Conservation (phyloP, 2,888 invertebrate genomes). For the Timema cristinae region DNA sequence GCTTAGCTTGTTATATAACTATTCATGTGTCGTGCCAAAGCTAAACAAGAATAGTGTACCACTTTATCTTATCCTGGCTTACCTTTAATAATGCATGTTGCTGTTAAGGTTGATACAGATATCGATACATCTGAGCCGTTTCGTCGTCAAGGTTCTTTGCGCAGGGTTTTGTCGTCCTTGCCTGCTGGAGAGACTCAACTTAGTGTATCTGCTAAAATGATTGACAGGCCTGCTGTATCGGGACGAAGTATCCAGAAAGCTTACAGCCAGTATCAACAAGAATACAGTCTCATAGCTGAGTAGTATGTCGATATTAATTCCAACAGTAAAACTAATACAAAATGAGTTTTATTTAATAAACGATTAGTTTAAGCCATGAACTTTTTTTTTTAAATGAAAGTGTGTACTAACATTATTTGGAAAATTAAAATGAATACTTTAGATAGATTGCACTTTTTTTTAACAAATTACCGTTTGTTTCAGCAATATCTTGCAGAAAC, state of each 20-base stretch:
- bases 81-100: neutral
- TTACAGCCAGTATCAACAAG: conserved; percentile 75
- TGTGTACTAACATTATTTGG: neutral
- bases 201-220: conserved; percentile 56
- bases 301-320: conserved; percentile 67
- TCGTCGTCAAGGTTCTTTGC: conserved; percentile 53
- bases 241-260: conserved; percentile 52
- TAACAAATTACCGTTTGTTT: conserved; percentile 40
- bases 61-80: no score
- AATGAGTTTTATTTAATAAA: neutral
- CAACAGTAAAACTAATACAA: neutral
- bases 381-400: neutral
- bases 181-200: conserved; percentile 51
- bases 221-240: conserved; percentile 48
- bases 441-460: conserved; percentile 20
- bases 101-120: conserved; percentile 38
- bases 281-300: conserved; percentile 87
- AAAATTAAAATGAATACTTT: conserved; percentile 12
- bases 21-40: no score
- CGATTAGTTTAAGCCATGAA: neutral
- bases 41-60: no score
- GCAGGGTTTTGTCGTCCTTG: conserved; percentile 53
- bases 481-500: conserved; percentile 79
- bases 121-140: conserved; percentile 40
- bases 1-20: no score